Evolutionary conservation across 2,888 invertebrate genomes (phyloP), one percentile per base, ranked within the genome.

Genomic region (Hemistola chrysoprasaria): DNA sequence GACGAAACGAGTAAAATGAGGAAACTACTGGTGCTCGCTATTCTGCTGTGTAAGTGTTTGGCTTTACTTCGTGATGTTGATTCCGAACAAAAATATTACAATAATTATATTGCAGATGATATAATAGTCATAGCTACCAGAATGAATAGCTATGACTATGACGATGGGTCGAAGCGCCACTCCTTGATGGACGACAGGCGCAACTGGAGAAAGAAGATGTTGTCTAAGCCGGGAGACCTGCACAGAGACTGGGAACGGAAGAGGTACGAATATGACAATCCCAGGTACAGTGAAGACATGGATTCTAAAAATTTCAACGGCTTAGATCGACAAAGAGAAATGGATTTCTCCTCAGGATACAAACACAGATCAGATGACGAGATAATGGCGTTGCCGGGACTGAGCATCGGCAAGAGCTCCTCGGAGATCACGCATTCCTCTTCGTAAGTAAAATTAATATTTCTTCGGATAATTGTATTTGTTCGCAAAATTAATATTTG

Each of bases 11-110:
- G 51, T 55, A 68, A 65, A 61, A 87, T 87, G 87, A 74, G 80
- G 33, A 78, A 66, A 64, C 59, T 84, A 53, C 65, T 87, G 47
- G 50, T 84, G 46, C 62, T 85, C 48, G 81, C 82, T 4, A 68
- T 87, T 42, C 60, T 87, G 34, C 71, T 87, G 22, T 87, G 87
- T 87, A 71, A 81, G 84, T 77, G 43, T 47, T 58, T 53, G 16
- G 32, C 37, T 47, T 48, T 47, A 25, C 44, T 49, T 23, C 35
- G 44, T 43, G 28, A 23, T 56, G 21, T 40, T 41, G 33, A 32
- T 44, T 50, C 35, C 22, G 22, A 35, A 37, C 31, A 32, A 39
- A 41, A 42, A 40, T 25, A 32, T 34, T 28, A 33, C 40, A 37
- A 48, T 57, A 37, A 48, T 57, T 50, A 52, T 53, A 50, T 80